Conservation (phyloP, 2,113 vertebrate genomes). For the Lampris incognitus region DNA sequence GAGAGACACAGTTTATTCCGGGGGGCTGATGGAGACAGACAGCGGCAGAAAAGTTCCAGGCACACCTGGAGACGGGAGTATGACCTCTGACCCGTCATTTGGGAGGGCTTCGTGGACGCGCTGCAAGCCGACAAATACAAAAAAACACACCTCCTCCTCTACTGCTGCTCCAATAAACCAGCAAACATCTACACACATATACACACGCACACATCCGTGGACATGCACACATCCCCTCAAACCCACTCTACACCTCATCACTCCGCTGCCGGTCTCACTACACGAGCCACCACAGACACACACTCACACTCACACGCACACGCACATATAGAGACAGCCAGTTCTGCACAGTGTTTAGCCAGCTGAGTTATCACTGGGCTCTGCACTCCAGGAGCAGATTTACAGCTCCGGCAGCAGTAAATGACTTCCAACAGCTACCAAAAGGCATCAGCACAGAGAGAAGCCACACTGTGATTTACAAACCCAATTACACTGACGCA, state of each 20-base stretch:
- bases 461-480: conserved; percentile 66
- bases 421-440: conserved; percentile 61
- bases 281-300: background rate
- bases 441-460: conserved; percentile 61
- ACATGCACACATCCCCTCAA: background rate
- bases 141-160: too few relatives aligned
- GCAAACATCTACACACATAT: background rate
- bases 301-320: conserved; percentile 12
- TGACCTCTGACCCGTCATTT: too few relatives aligned
- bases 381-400: conserved; percentile 52
- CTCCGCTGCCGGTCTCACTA: too few relatives aligned
- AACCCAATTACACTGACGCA: conserved; percentile 73
- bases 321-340: conserved; percentile 34
- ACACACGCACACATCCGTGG: background rate
- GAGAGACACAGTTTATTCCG: conserved; percentile 20
- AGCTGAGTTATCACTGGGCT: conserved; percentile 66
- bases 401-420: conserved; percentile 64
- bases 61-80: too few relatives aligned
- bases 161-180: too few relatives aligned
- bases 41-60: too few relatives aligned
- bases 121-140: too few relatives aligned
- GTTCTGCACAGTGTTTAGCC: conserved; percentile 62
- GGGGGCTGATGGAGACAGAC: background rate
- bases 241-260: too few relatives aligned
- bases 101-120: too few relatives aligned